Percentiles rank a stretch among this genome's conserved stretches.
Evolutionary conservation across 2,113 vertebrate species (phyloP).

Genomic region (Megatriorchis doriae): DNA sequence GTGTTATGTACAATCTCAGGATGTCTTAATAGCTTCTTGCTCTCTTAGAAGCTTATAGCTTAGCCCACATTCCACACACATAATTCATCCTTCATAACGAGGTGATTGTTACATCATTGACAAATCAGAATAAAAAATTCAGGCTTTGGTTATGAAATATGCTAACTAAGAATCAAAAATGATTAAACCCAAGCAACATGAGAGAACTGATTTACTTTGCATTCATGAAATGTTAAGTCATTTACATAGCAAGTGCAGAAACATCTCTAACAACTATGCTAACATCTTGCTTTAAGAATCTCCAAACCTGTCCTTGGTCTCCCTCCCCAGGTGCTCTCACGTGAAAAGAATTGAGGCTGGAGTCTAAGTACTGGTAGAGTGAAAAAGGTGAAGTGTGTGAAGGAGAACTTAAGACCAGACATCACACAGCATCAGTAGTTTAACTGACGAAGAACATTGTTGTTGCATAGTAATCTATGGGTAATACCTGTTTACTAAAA

Average conservation of each 20-base stretch:
- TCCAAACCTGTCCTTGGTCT: neutral
- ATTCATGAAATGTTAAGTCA: neutral
- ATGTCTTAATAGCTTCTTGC: neutral
- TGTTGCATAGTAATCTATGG: neutral
- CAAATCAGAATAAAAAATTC: neutral
- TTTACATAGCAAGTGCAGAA: slow-evolving; percentile 22
- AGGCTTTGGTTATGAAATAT: slow-evolving; percentile 1
- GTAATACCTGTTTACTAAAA: slow-evolving; percentile 27
- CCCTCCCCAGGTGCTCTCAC: neutral
- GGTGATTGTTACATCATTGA: slow-evolving; percentile 26
- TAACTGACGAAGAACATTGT: neutral
- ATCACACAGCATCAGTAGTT: neutral
- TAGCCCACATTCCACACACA: slow-evolving; percentile 30
- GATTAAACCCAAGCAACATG: neutral
- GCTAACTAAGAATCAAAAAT: slow-evolving; percentile 36
- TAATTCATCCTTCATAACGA: slow-evolving; percentile 10
- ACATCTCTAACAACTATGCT: neutral
- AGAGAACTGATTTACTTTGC: slow-evolving; percentile 2
- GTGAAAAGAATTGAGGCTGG: neutral
- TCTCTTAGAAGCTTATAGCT: slow-evolving; percentile 24
- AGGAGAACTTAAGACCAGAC: neutral
- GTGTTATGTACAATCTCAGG: neutral
- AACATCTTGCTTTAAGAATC: neutral
- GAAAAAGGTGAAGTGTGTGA: neutral
- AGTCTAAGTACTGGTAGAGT: neutral